Evolutionary conservation across 37 sponge, comb jelly and placozoan genomes (phyloP).

Genomic region (Spongia lamella): DNA sequence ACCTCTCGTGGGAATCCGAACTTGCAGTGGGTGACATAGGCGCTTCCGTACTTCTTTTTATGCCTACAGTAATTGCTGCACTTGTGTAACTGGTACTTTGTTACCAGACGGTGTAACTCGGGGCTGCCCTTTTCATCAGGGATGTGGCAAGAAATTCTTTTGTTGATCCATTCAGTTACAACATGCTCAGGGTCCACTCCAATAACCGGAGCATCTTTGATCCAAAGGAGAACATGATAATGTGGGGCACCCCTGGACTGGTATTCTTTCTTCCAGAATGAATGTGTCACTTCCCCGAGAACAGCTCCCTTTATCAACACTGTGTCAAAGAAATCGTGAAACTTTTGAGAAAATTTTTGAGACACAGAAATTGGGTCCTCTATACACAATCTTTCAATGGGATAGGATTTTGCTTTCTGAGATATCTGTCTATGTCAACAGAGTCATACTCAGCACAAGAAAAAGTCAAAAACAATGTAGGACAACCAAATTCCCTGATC

Average conservation of each 20-base stretch:
- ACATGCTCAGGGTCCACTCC: conserved; percentile 9
- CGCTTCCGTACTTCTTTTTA: too few species aligned
- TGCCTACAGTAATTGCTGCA: too few species aligned
- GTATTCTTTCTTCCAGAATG: too few species aligned
- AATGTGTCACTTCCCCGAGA: too few species aligned
- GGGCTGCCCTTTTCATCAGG: too few species aligned
- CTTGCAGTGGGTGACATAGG: conserved; percentile 10
- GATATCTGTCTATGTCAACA: too few species aligned
- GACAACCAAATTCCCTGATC: conserved; percentile 43
- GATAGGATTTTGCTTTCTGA: conserved; percentile 37
- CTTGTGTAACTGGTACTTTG: too few species aligned
- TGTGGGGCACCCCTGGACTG: conserved; percentile 19
- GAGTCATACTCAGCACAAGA: too few species aligned
- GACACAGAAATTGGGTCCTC: too few species aligned
- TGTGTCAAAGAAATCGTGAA: conserved; percentile 31
- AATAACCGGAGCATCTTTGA: conserved; percentile 35
- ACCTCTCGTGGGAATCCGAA: conserved; percentile 31
- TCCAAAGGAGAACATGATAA: conserved; percentile 40
- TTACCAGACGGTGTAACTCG: too few species aligned
- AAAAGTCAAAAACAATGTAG: conserved; percentile 53
- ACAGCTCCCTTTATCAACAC: conserved; percentile 14
- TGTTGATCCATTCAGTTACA: conserved; percentile 11
- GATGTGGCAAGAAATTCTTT: too few species aligned
- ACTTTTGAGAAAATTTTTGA: conserved; percentile 22
- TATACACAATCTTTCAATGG: too few species aligned